Evolutionary conservation across 1,140 invertebrate species (phyloP), one percentile per base, ranked within the genome.

Genomic region (Conus ventricosus): DNA sequence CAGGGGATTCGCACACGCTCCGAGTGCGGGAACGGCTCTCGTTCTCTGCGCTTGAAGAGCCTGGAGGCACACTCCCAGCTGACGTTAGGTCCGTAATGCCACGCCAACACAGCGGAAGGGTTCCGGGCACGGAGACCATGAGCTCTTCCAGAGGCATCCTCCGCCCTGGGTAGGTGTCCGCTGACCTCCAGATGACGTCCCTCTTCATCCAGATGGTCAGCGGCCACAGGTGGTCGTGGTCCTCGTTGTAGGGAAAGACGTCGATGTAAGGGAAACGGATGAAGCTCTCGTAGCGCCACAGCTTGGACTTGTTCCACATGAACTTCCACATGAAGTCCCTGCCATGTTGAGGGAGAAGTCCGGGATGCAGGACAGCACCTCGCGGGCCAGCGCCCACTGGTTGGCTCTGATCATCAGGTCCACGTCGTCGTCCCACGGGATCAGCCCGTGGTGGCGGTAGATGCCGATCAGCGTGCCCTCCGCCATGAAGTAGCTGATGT

Each of bases 161-260:
- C 17, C 82, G 53, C 1, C 55, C 17, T 2, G 88, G 81, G 55
- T 78, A 85, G 55, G 84, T 54, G 53, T 57, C 71, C 23, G 55
- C 78, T 1, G 84, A 27, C n/a, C 27, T 51, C 75, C 71, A 80
- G 84, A 89, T 85, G 27, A 81, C 78, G 25, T 81, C 67, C 84
- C 76, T 53, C 54, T 89, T 89, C 88, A 89, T 89, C 88, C 88
- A 89, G 75, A 89, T 89, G 17, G 84, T 86, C 76, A 89, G 76
- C 15, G 88, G 88, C 88, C 88, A 89, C 25, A 89, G 67, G 51
- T 89, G 84, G 4, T 78, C 76, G 39, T 13, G 13, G 76, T 89
- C 88, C 57, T 85, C 84, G 51, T 84, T 86, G 54, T 86, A 86
- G 5, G 85, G 76, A 51, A 89, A 89, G 25, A 89, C 75, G 60